Evolutionary conservation across 2,797 vertebrate genomes (phyloP).

Genomic region (Paedocypris micromegethes): DNA sequence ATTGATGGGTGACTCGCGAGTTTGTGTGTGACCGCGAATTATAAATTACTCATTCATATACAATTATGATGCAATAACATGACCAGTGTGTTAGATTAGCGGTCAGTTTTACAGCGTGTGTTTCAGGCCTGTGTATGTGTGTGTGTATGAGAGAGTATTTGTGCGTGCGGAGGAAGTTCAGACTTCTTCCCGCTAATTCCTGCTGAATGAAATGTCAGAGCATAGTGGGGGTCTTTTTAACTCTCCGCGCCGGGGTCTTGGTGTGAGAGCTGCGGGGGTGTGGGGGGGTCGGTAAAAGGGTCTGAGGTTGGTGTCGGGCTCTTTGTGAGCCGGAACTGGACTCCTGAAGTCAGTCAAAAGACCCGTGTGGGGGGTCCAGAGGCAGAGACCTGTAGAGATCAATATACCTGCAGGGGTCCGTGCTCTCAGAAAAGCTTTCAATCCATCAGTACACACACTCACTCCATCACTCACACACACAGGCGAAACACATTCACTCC

Average conservation of each 20-base stretch:
- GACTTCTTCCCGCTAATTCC: constrained; percentile 42
- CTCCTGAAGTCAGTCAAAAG: constrained; percentile 44
- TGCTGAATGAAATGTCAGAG: constrained; percentile 49
- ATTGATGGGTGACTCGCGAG: too few relatives aligned
- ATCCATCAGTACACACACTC: constrained; percentile 14
- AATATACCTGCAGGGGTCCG: constrained; percentile 46
- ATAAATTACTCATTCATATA: too few relatives aligned
- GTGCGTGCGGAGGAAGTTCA: constrained; percentile 21
- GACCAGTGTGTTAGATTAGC: too few relatives aligned
- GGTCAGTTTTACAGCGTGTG: too few relatives aligned
- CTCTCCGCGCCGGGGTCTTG: constrained; percentile 31
- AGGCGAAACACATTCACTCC: background rate
- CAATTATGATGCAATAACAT: too few relatives aligned
- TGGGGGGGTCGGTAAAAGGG: constrained; percentile 21
- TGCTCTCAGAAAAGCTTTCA: constrained; percentile 40
- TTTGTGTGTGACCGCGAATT: too few relatives aligned
- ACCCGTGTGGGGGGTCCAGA: constrained; percentile 31
- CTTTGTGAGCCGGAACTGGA: constrained; percentile 43
- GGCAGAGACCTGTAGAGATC: constrained; percentile 42
- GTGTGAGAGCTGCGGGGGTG: constrained; percentile 23
- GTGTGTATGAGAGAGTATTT: constrained; percentile 29
- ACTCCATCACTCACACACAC: constrained; percentile 11
- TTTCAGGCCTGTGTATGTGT: constrained; percentile 1
- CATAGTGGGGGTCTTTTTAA: constrained; percentile 45
- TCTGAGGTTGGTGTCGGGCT: constrained; percentile 27